Conservation (phyloP, 1,140 invertebrate species). For the Bathynomus jamesi region DNA sequence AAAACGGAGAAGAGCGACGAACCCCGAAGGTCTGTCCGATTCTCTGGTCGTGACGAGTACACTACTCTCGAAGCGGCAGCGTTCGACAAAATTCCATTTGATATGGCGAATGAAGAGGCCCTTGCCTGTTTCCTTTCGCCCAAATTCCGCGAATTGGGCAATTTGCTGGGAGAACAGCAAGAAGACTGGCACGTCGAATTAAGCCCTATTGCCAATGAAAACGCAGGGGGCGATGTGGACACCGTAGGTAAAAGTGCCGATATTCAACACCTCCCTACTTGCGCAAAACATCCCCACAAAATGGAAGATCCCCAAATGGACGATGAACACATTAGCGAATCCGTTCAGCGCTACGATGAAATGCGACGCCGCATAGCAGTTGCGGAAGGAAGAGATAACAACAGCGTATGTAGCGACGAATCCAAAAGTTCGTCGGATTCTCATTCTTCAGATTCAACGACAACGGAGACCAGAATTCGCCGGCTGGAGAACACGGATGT, state of each 20-base stretch:
- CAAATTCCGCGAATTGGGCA: constrained; percentile 22
- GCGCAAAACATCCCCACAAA: background rate
- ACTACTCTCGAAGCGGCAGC: constrained; percentile 21
- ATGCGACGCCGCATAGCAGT: constrained; percentile 34
- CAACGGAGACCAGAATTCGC: constrained; percentile 29
- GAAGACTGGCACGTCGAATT: constrained; percentile 32
- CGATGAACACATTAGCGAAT: constrained; percentile 35
- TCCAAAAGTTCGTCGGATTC: constrained; percentile 31
- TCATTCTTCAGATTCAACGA: background rate
- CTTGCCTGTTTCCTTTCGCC: constrained; percentile 19
- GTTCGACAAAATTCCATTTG: constrained; percentile 24
- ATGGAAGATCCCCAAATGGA: constrained; percentile 28
- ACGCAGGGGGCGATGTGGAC: background rate
- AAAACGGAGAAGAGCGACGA: constrained; percentile 28
- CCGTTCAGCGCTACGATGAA: constrained; percentile 33
- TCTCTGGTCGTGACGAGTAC: constrained; percentile 34
- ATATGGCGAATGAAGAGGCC: constrained; percentile 19
- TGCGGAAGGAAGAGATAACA: constrained; percentile 29
- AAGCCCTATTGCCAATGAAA: constrained; percentile 24
- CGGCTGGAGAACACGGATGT: constrained; percentile 31
- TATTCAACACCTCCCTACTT: background rate
- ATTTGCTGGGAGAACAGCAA: constrained; percentile 22
- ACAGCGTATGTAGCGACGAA: constrained; percentile 27
- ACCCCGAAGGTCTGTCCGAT: constrained; percentile 30
- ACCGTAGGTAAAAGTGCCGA: background rate